Evolutionary conservation across 2,113 vertebrate genomes (phyloP).

Genomic region (Micronycteris hirsuta): DNA sequence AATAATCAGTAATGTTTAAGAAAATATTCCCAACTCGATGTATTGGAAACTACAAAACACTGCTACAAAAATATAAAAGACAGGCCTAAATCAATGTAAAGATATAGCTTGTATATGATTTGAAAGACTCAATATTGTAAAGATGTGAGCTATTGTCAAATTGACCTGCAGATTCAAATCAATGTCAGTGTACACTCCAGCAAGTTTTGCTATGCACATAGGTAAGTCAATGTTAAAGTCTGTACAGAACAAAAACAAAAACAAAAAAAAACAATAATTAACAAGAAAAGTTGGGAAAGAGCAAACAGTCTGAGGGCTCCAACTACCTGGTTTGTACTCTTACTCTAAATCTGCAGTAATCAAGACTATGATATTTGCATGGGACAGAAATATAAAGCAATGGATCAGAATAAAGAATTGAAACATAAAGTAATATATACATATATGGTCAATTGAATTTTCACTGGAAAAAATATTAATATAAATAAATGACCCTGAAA

Average conservation of each 20-base stretch:
- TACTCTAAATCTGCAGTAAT: neutral
- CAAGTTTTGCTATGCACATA: neutral
- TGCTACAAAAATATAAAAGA: neutral
- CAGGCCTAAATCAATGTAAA: neutral
- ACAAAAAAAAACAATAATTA: neutral
- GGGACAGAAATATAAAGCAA: neutral
- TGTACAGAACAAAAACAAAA: too few relatives aligned
- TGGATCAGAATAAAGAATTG: neutral
- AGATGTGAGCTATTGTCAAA: neutral
- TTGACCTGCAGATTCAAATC: neutral
- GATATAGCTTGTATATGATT: neutral
- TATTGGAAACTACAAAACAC: neutral
- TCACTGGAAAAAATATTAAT: neutral
- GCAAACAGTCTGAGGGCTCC: neutral
- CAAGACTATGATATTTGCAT: neutral
- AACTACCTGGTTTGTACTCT: neutral
- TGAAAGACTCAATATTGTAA: neutral
- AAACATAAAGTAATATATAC: neutral
- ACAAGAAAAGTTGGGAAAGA: neutral
- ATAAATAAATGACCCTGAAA: neutral
- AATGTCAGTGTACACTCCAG: neutral
- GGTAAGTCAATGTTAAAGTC: neutral
- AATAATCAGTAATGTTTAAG: neutral
- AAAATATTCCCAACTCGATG: neutral
- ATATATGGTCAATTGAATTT: neutral